These are phyloP conservation scores for Enteromius unitaeniatus DNA, from an alignment of 2,797 vertebrate species.

Conservation along the genomic window DNA sequence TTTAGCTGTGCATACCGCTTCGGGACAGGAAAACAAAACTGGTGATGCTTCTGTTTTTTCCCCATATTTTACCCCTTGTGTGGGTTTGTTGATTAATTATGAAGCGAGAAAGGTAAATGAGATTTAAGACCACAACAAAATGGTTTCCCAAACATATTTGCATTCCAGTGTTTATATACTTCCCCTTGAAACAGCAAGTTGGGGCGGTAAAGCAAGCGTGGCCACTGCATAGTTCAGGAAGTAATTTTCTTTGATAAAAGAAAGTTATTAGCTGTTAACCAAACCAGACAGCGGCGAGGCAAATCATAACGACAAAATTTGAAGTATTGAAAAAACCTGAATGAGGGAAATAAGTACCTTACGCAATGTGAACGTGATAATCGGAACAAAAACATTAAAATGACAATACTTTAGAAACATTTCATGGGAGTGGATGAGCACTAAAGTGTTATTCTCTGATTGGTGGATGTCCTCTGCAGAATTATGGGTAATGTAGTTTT, in stretches of 20 bases:
- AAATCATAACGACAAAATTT: neutral
- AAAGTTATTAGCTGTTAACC: neutral
- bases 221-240: neutral
- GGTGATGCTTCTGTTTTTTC: conserved; percentile 49
- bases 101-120: conserved; percentile 32
- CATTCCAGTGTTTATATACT: neutral
- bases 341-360: neutral
- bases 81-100: conserved; percentile 44
- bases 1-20: conserved; percentile 59
- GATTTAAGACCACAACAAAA: conserved; percentile 3
- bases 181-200: neutral
- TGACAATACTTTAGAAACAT: neutral
- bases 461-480: neutral
- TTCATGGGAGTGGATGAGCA: neutral
- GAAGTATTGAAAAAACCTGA: neutral
- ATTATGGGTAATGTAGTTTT: neutral
- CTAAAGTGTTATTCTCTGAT: neutral
- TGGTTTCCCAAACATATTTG: neutral
- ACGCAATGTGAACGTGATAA: neutral
- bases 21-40: conserved; percentile 59
- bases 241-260: neutral
- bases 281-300: neutral
- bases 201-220: neutral
- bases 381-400: neutral
- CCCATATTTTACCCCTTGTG: conserved; percentile 33